phyloP scores from a whole-genome alignment of 2,888 invertebrate species.

The Phasia obesa region DNA sequence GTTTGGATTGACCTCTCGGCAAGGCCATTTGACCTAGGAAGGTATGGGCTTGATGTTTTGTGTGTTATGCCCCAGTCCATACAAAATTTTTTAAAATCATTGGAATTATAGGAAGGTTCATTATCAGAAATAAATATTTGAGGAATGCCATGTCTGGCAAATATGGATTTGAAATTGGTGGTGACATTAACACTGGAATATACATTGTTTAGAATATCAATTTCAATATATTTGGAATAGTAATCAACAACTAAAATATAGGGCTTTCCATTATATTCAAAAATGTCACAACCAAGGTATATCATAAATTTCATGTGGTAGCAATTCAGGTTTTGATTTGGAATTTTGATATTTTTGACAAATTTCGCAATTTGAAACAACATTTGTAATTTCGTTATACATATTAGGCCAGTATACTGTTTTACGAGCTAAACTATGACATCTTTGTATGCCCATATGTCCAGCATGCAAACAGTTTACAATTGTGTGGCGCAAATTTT shows the following conservation, averaged over 20 bases:
- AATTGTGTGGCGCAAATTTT: conserved; percentile 19
- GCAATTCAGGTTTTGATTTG: too few species aligned
- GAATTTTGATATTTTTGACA: too few species aligned
- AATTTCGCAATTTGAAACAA: conserved; percentile 28
- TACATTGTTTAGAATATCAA: conserved; percentile 47
- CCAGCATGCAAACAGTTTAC: conserved; percentile 28
- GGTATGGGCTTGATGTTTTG: too few species aligned
- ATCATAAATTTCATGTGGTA: too few species aligned
- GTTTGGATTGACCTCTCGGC: too few species aligned
- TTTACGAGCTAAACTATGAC: conserved; percentile 47
- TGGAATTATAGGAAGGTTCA: conserved; percentile 19
- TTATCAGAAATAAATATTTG: conserved; percentile 24
- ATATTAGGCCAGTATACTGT: conserved; percentile 64
- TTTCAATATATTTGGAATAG: conserved; percentile 70
- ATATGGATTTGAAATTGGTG: conserved; percentile 17
- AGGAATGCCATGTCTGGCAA: conserved; percentile 24
- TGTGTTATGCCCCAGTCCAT: too few species aligned
- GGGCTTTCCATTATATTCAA: conserved; percentile 40
- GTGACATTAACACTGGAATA: conserved; percentile 14
- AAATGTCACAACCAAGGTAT: too few species aligned
- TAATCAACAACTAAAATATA: conserved; percentile 68
- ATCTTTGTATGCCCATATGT: conserved; percentile 28
- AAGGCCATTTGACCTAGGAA: too few species aligned
- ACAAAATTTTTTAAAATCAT: conserved; percentile 2
- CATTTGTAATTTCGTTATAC: conserved; percentile 56